Conservation (phyloP, 1,140 invertebrate genomes). For the Polyergus mexicanus region DNA sequence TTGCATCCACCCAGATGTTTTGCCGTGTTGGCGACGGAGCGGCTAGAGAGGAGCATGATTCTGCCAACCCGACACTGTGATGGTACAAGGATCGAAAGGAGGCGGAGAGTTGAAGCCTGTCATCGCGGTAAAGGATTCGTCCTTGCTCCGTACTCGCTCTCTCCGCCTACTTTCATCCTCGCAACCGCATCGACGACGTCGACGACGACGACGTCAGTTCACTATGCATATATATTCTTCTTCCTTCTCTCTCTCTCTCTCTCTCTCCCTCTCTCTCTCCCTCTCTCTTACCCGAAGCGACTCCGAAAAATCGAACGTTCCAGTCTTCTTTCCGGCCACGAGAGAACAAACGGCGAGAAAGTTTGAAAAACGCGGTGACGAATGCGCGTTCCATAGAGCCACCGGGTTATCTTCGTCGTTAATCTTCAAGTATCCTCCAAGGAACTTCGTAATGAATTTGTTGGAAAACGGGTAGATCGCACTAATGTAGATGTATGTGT, state of each 20-base stretch:
- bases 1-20: neutral
- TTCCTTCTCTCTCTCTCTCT: neutral
- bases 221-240: neutral
- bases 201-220: neutral
- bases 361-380: constrained; percentile 38
- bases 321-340: neutral
- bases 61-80: constrained; percentile 48
- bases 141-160: constrained; percentile 53
- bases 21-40: constrained; percentile 31
- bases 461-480: constrained; percentile 42
- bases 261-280: too few species aligned
- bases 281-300: neutral
- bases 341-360: constrained; percentile 43
- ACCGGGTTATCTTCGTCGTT: constrained; percentile 43
- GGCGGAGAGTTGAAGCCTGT: constrained; percentile 61
- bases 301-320: constrained; percentile 27
- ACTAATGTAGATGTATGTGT: constrained; percentile 27
- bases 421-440: constrained; percentile 59
- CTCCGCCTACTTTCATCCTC: constrained; percentile 61
- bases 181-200: constrained; percentile 41
- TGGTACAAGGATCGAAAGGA: constrained; percentile 59
- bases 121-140: constrained; percentile 62
- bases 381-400: constrained; percentile 32
- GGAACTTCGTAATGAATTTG: constrained; percentile 62
- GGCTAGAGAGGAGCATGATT: constrained; percentile 44